Evolutionary conservation across 2,113 vertebrate species (phyloP).

Genomic region (Elanoides forficatus): DNA sequence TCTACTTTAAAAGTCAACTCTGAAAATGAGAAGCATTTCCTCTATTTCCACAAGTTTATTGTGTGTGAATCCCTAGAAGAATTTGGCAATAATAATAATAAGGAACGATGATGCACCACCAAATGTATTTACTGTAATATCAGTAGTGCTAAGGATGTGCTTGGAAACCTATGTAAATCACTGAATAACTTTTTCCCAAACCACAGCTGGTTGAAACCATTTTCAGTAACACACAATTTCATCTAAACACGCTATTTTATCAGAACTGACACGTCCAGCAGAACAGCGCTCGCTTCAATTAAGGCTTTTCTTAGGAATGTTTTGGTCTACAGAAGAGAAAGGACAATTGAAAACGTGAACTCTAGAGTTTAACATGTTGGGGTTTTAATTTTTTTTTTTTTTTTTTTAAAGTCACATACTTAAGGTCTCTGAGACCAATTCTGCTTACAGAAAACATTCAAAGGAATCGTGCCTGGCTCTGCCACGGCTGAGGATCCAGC

Average conservation of each 20-base stretch:
- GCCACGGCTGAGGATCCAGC: accelerated
- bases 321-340: neutral
- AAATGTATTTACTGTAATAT: conserved; percentile 43
- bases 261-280: neutral
- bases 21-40: conserved; percentile 67
- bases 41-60: conserved; percentile 47
- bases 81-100: conserved; percentile 61
- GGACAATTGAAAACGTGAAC: neutral
- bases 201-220: conserved; percentile 7
- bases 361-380: neutral
- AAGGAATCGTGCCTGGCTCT: accelerated
- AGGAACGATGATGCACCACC: conserved; percentile 29
- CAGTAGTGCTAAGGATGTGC: conserved; percentile 18
- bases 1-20: conserved; percentile 27
- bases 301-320: neutral
- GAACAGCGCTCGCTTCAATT: accelerated
- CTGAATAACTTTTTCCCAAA: conserved; percentile 42
- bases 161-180: conserved; percentile 33
- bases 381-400: neutral
- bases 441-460: accelerated
- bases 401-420: neutral
- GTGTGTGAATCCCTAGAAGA: conserved; percentile 58
- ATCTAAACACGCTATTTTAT: neutral
- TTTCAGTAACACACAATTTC: neutral
- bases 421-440: neutral